phyloP scores from a whole-genome alignment of 2,888 invertebrate genomes.

The Proisotoma minuta region DNA sequence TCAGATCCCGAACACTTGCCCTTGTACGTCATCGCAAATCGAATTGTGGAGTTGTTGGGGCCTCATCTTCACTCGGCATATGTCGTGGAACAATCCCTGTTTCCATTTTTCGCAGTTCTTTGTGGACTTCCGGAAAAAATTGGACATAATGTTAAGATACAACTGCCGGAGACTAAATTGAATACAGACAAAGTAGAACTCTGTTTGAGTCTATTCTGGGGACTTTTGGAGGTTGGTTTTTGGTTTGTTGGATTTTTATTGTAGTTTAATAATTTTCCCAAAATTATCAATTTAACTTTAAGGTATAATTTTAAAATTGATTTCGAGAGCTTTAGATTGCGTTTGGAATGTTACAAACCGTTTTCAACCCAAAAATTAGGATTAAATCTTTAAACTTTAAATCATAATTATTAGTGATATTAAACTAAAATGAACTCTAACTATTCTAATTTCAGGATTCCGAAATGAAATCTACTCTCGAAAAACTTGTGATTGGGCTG shows the following conservation, averaged over 20 bases:
- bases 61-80: constrained; percentile 62
- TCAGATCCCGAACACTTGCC: constrained; percentile 22
- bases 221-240: constrained; percentile 58
- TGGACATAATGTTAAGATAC: constrained; percentile 43
- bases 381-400: too few relatives aligned
- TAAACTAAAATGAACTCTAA: too few relatives aligned
- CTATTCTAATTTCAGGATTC: too few relatives aligned
- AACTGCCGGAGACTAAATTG: constrained; percentile 5
- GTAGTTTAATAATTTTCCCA: too few relatives aligned
- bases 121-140: constrained; percentile 43
- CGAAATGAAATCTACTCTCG: constrained; percentile 61
- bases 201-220: constrained; percentile 62
- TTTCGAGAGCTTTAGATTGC: too few relatives aligned
- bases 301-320: too few relatives aligned
- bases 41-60: constrained; percentile 60
- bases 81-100: constrained; percentile 64
- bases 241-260: constrained; percentile 4
- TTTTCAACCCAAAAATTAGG: too few relatives aligned
- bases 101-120: constrained; percentile 54
- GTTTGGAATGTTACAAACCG: too few relatives aligned
- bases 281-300: not conserved
- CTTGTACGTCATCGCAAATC: constrained; percentile 34
- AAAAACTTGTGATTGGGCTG: not conserved
- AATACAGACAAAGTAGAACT: constrained; percentile 39
- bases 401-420: too few relatives aligned